phyloP scores from a whole-genome alignment of 2,888 invertebrate genomes.

The Cyclophora punctaria region DNA sequence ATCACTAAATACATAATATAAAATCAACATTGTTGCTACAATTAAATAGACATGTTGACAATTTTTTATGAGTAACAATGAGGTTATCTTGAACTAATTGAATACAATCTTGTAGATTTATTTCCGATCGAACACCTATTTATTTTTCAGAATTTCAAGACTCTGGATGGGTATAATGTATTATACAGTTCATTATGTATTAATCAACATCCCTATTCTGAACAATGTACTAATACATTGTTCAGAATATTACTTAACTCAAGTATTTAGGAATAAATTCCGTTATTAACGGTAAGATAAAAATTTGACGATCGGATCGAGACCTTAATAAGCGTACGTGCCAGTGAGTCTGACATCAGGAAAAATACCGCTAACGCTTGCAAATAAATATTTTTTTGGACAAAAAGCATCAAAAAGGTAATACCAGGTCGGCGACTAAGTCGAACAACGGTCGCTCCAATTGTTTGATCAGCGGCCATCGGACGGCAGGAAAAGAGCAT shows the following conservation, averaged over 20 bases:
- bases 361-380: slow-evolving; percentile 60
- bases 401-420: slow-evolving; percentile 68
- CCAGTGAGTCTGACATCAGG: slow-evolving; percentile 38
- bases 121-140: too few relatives aligned
- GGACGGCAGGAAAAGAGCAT: slow-evolving; percentile 21
- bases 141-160: too few relatives aligned
- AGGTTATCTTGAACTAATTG: too few relatives aligned
- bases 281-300: slow-evolving; percentile 41
- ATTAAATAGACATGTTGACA: not conserved
- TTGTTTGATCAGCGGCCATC: slow-evolving; percentile 38
- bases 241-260: slow-evolving; percentile 1
- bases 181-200: too few relatives aligned
- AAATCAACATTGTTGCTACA: slow-evolving; percentile 1
- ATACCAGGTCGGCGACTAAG: slow-evolving; percentile 52
- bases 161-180: too few relatives aligned
- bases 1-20: slow-evolving; percentile 9
- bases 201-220: not conserved
- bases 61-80: not conserved
- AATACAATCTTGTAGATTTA: too few relatives aligned
- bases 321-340: slow-evolving; percentile 60
- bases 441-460: slow-evolving; percentile 66
- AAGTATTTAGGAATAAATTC: slow-evolving; percentile 19
- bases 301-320: slow-evolving; percentile 42
- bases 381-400: slow-evolving; percentile 64
- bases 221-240: too few relatives aligned